These are phyloP conservation scores for Siderastrea siderea DNA, from an alignment of 92 coral and sea anemone species.

Conservation along the genomic window DNA sequence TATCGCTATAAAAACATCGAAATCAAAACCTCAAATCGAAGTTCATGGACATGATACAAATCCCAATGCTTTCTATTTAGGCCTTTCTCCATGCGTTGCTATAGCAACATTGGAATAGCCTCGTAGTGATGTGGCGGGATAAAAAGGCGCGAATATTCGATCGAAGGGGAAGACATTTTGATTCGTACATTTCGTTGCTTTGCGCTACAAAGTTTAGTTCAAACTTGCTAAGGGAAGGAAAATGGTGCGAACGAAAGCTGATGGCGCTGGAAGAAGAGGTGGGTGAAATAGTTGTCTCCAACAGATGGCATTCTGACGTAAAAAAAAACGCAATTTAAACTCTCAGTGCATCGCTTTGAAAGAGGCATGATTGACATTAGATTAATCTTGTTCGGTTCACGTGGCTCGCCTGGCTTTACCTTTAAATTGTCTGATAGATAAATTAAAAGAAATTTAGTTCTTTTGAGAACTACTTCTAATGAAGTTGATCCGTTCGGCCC, in stretches of 20 bases:
- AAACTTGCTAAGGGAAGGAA: not conserved
- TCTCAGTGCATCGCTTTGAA: too few species aligned
- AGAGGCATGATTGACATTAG: too few species aligned
- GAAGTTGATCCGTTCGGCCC: too few species aligned
- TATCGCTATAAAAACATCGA: not conserved
- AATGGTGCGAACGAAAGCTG: slow-evolving; percentile 94
- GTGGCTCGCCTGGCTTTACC: too few species aligned
- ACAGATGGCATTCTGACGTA: not conserved
- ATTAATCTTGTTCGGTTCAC: too few species aligned
- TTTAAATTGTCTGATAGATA: too few species aligned
- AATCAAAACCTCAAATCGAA: slow-evolving; percentile 10
- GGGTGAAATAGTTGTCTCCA: not conserved
- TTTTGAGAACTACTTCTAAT: too few species aligned
- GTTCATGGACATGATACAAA: not conserved
- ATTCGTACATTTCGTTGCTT: not conserved
- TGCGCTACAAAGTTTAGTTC: not conserved
- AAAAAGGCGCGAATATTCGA: slow-evolving; percentile 55
- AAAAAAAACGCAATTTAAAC: not conserved
- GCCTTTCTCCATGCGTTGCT: slow-evolving; percentile 5
- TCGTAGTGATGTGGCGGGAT: slow-evolving; percentile 30
- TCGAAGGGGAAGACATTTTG: slow-evolving; percentile 8
- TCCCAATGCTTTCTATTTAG: not conserved
- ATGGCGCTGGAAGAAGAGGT: slow-evolving; percentile 80
- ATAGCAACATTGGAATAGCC: slow-evolving; percentile 27
- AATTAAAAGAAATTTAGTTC: too few species aligned